phyloP scores from a whole-genome alignment of 2,888 invertebrate species.

The Synanthedon vespiformis region DNA sequence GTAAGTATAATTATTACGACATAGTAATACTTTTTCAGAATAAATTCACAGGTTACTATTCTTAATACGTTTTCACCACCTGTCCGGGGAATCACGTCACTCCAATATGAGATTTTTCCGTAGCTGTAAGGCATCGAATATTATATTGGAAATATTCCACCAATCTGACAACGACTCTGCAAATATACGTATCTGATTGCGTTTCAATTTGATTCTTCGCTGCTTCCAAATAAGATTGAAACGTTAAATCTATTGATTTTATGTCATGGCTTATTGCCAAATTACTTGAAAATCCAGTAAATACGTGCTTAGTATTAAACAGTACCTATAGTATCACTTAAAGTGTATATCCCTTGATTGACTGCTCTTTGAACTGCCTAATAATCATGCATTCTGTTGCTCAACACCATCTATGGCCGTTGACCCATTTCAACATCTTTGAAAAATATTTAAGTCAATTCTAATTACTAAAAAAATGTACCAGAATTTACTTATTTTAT shows the following conservation, averaged over 20 bases:
- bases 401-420: no score
- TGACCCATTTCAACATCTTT: no score
- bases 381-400: no score
- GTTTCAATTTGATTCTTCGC: slow-evolving; percentile 28
- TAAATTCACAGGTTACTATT: no score
- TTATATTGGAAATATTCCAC: slow-evolving; percentile 38
- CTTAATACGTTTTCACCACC: not conserved
- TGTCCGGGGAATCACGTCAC: slow-evolving; percentile 10
- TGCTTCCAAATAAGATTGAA: not conserved
- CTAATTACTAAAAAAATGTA: no score
- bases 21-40: no score
- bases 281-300: not conserved
- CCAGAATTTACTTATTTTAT: no score
- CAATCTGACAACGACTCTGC: slow-evolving; percentile 21
- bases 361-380: no score
- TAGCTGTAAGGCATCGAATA: slow-evolving; percentile 20
- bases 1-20: no score
- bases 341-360: no score
- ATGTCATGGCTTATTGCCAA: not conserved
- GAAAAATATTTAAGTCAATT: no score
- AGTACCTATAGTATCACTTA: no score
- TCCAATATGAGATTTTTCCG: slow-evolving; percentile 31
- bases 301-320: not conserved
- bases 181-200: slow-evolving; percentile 26
- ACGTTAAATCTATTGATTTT: not conserved